Base-by-base conservation (phyloP, 2,888 invertebrate genomes). In the Taphrorychus bicolor region DNA sequence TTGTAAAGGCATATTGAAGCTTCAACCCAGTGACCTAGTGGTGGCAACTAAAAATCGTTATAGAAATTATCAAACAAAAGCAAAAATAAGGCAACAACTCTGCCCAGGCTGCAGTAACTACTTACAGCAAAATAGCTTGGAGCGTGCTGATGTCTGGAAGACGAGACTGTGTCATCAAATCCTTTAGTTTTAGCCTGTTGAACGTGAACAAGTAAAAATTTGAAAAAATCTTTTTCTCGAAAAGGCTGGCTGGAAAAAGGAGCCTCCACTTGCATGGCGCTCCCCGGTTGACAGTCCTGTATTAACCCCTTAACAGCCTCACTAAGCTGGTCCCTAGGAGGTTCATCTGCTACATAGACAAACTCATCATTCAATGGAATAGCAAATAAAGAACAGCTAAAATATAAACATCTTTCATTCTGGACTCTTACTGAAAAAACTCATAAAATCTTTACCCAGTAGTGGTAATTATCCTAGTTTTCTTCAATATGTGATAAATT, bases 291-390 rank as follows among this genome's bases (percentile, higher is more conserved):
- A 69, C 82, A 83, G 53, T 81, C 81, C 60, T 75, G 72, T 17
- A 83, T 79, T 56, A 84, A 73, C 40, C 81, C 81, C 66, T 80
- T 77, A 2, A 83, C 79, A 54, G 82, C 80, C 70, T 82, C 78
- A 11, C 82, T 80, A 42, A 83, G 72, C 63, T 76, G 76, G 73
- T 84, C 84, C 54, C 73, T 72, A 3, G 78, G 75, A 40, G 78
- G 75, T 62, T 81, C 81, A 23, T 78, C 76, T 53, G 89, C 87
- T 71, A 95, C 90, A 81, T 91, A 96, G 0, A 97, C 96, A 82
- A 95, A 97, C 78, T 95, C 94, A 78, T 96, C 93, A 81, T 96
- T 96, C 72, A 93, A 90, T 23, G 97, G 96, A 71, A 97, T 91
- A 0, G 96, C 94, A 83, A 97, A 94, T 17, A 97, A 83, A 0